Evolutionary conservation across 2,888 invertebrate species (phyloP).

Genomic region (Amorpha juglandis): DNA sequence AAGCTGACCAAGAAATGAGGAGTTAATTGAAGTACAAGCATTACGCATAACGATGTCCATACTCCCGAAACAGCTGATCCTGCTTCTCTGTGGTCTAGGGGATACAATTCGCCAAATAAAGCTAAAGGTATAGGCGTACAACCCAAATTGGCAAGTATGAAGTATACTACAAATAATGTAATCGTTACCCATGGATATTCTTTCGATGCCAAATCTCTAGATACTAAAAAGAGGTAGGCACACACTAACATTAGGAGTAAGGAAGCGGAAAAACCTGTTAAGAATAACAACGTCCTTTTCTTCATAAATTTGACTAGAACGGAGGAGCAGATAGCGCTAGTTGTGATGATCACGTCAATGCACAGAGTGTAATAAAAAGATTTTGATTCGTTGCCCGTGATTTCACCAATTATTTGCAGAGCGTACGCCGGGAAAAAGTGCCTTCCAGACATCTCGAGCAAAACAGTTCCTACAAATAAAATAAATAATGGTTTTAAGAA

Average conservation of each 20-base stretch:
- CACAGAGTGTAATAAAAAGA: slow-evolving; percentile 57
- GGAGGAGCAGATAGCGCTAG: slow-evolving; percentile 54
- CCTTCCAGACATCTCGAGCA: slow-evolving; percentile 60
- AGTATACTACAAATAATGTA: slow-evolving; percentile 53
- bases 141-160: slow-evolving; percentile 62
- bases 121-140: slow-evolving; percentile 64
- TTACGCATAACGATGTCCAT: slow-evolving; percentile 47
- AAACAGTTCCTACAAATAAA: slow-evolving; percentile 44
- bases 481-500: slow-evolving; percentile 61
- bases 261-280: slow-evolving; percentile 55
- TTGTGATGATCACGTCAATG: slow-evolving; percentile 58
- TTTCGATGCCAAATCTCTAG: slow-evolving; percentile 43
- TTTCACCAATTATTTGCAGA: slow-evolving; percentile 55
- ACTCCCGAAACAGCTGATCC: slow-evolving; percentile 53
- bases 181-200: slow-evolving; percentile 52
- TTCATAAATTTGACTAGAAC: slow-evolving; percentile 57
- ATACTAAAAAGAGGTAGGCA: slow-evolving; percentile 50
- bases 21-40: slow-evolving; percentile 55
- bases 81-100: slow-evolving; percentile 59
- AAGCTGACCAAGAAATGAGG: slow-evolving; percentile 43
- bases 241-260: slow-evolving; percentile 49
- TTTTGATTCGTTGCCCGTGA: slow-evolving; percentile 51
- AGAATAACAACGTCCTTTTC: slow-evolving; percentile 57
- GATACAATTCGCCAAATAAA: slow-evolving; percentile 65
- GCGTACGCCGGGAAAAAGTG: slow-evolving; percentile 65